These are phyloP conservation scores for Muntiacus muntjak DNA, from an alignment of 2,113 vertebrate species.

Conservation along the genomic window DNA sequence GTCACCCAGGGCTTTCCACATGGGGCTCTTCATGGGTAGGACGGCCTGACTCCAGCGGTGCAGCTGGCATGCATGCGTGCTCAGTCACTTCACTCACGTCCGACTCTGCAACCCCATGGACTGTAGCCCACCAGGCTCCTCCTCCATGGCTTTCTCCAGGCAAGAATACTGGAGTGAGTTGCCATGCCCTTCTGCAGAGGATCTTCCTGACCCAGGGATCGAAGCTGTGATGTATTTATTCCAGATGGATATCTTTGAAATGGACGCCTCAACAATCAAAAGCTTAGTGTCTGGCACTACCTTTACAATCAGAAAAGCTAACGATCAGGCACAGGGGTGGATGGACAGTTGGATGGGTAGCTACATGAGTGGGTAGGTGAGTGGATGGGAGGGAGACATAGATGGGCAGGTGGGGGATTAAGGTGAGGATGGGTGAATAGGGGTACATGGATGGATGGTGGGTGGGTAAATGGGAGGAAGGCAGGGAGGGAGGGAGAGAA, in stretches of 20 bases:
- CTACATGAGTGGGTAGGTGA: neutral
- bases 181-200: neutral
- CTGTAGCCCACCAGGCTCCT: neutral
- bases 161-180: neutral
- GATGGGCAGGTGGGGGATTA: neutral
- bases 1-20: neutral
- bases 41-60: neutral
- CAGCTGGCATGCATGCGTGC: neutral
- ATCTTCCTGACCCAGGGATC: neutral
- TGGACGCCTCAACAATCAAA: neutral
- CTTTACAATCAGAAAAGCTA: neutral
- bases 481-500: neutral
- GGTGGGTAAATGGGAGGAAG: neutral
- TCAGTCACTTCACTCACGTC: neutral
- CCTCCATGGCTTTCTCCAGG: neutral
- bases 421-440: neutral
- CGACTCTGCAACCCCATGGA: neutral
- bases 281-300: neutral
- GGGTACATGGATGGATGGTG: too few relatives aligned
- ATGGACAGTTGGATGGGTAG: neutral
- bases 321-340: too few relatives aligned
- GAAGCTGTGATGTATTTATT: neutral
- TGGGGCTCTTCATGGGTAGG: rapidly evolving
- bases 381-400: neutral
- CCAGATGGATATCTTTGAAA: neutral